Base-by-base conservation (phyloP, 2,888 invertebrate species). In the Ferdinandea cuprea region DNA sequence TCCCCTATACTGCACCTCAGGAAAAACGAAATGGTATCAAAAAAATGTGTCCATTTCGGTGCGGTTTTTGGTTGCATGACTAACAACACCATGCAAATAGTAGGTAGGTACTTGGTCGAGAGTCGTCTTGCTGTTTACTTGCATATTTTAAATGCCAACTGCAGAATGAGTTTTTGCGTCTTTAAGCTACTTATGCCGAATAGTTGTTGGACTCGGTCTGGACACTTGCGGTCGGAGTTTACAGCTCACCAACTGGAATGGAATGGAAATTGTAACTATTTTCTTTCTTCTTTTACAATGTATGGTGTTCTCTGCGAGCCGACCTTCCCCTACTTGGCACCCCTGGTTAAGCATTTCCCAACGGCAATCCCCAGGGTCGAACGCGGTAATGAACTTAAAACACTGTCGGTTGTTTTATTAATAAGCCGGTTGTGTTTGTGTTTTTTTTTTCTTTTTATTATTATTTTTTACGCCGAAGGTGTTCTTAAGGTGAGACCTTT, bases 331-430 rank as follows among this genome's bases (percentile, higher is more conserved):
- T 25, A 7, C n/a, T n/a, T 21, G 17, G 17, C 48, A 37, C 48
- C 30, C 59, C 44, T n/a, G n/a, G n/a, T n/a, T n/a, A 48, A n/a
- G 28, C 17, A 15, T 68, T 44, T 72, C 50, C 17, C 58, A 59
- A 32, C 40, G 68, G 44, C 40, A 68, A 48, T 35, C 56, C 58
- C 37, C 74, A 69, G 63, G 63, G 69, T 69, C 56, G 74, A 63
- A 32, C 58, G 76, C 37, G 76, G 65, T 81, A 76, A 81, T 81
- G 76, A 81, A 81, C 76, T 76, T 81, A 59, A 58, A 76, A 71
- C 59, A 58, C 54, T 44, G 59, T 65, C 71, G 48, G 52, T 71
- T 58, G 73, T 65, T 66, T 66, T 59, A 81, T 76, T 76, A 65
- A 65, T 76, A 76, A 65, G 71, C 71, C 71, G 65, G 71, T 71